A percentile compares a stretch with the other conserved stretches of the same genome.
These are phyloP conservation scores for Pachyseris speciosa DNA, from an alignment of 64 coral and sea anemone genomes.

Conservation along the genomic window DNA sequence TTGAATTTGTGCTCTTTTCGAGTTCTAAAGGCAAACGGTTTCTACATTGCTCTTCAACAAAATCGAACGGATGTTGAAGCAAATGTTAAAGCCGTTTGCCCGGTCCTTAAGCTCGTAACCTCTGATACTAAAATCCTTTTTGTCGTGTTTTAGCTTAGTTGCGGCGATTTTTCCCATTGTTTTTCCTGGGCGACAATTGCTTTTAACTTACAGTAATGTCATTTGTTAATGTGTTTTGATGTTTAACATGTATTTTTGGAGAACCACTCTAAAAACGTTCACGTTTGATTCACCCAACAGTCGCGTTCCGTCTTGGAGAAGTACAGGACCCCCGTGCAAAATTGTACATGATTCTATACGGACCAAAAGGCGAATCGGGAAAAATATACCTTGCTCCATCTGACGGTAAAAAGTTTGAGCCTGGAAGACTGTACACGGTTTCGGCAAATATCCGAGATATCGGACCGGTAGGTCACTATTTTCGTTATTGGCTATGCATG, in stretches of 20 bases:
- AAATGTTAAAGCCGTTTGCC: too few species aligned
- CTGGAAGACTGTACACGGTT: slow-evolving; percentile 83
- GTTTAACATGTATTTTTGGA: background rate
- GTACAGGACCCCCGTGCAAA: slow-evolving; percentile 78
- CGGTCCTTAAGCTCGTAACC: too few species aligned
- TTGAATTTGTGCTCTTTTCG: too few species aligned
- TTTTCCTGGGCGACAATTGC: too few species aligned
- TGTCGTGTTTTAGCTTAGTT: too few species aligned
- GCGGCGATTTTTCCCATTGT: too few species aligned
- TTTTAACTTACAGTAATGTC: too few species aligned
- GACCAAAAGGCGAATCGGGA: slow-evolving; percentile 76
- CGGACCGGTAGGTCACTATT: slow-evolving; percentile 74
- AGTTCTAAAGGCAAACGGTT: too few species aligned
- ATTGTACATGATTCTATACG: slow-evolving; percentile 85
- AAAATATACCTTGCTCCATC: slow-evolving; percentile 59
- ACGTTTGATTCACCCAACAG: slow-evolving; percentile 6
- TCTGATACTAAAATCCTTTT: too few species aligned
- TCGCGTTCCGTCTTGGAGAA: slow-evolving; percentile 76
- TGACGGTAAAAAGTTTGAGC: slow-evolving; percentile 57
- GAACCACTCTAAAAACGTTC: background rate
- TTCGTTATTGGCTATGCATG: background rate
- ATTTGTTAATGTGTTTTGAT: background rate
- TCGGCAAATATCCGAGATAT: slow-evolving; percentile 76
- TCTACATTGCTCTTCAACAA: too few species aligned
- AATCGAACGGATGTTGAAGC: too few species aligned